Percentiles rank a stretch among this genome's conserved stretches.
These are phyloP conservation scores for Oedothorax gibbosus DNA, from an alignment of 1,140 invertebrate species.

Conservation along the genomic window DNA sequence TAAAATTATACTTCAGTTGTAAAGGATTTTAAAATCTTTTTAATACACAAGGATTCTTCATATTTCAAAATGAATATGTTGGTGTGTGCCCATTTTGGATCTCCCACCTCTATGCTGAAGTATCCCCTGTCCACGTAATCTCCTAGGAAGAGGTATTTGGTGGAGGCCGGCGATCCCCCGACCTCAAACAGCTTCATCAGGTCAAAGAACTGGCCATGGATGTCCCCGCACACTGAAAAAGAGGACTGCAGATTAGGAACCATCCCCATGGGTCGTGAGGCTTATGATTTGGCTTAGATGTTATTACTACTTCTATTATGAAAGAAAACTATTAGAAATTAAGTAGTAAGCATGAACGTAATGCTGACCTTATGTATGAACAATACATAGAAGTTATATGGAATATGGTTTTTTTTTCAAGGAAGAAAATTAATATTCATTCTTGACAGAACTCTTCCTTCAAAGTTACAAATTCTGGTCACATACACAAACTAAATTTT, in stretches of 20 bases:
- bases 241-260: neutral
- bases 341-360: neutral
- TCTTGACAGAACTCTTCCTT: too few species aligned
- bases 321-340: neutral
- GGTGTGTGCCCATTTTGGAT: neutral
- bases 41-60: neutral
- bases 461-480: too few species aligned
- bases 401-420: neutral
- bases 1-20: too few species aligned
- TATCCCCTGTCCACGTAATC: slow-evolving; percentile 99
- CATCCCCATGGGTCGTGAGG: neutral
- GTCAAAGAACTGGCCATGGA: slow-evolving; percentile 99
- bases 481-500: too few species aligned
- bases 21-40: too few species aligned
- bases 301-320: neutral
- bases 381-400: neutral
- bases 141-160: slow-evolving; percentile 99
- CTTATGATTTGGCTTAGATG: neutral
- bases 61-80: neutral
- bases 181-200: slow-evolving; percentile 99
- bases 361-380: too few species aligned
- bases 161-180: slow-evolving; percentile 95
- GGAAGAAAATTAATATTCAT: too few species aligned
- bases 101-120: slow-evolving; percentile 98
- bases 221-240: slow-evolving; percentile 95